phyloP scores from a whole-genome alignment of 2,113 vertebrate genomes.

The Colaptes auratus region DNA sequence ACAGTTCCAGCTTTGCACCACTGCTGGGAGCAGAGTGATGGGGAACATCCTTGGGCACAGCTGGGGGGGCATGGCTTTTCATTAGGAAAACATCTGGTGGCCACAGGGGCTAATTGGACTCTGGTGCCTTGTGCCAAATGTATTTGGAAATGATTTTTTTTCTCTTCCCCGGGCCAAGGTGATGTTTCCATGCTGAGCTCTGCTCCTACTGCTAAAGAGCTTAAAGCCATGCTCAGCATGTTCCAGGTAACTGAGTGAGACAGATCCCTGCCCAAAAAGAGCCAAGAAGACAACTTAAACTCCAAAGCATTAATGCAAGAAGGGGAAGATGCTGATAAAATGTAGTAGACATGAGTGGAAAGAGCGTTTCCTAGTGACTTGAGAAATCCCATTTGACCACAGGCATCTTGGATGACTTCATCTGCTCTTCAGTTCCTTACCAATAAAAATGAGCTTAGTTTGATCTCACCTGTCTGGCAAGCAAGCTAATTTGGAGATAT shows the following conservation, averaged over 20 bases:
- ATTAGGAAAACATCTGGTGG: constrained; percentile 51
- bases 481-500: neutral
- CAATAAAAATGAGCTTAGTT: neutral
- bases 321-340: neutral
- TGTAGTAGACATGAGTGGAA: neutral
- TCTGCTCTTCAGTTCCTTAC: neutral
- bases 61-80: neutral
- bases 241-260: neutral
- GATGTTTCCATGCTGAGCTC: neutral
- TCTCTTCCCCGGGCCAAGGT: neutral
- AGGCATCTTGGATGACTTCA: neutral
- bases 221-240: neutral
- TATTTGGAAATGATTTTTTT: neutral
- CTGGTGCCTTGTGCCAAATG: neutral
- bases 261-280: neutral
- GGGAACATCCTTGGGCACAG: constrained; percentile 2
- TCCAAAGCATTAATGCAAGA: neutral
- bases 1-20: neutral
- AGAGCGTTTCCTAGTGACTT: fast-evolving
- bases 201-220: neutral
- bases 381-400: neutral
- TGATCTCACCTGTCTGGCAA: neutral
- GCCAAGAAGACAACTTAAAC: neutral
- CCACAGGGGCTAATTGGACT: constrained; percentile 22
- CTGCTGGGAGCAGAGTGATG: neutral